Evolutionary conservation across 2,888 invertebrate genomes (phyloP).

Genomic region (Notodonta ziczac): DNA sequence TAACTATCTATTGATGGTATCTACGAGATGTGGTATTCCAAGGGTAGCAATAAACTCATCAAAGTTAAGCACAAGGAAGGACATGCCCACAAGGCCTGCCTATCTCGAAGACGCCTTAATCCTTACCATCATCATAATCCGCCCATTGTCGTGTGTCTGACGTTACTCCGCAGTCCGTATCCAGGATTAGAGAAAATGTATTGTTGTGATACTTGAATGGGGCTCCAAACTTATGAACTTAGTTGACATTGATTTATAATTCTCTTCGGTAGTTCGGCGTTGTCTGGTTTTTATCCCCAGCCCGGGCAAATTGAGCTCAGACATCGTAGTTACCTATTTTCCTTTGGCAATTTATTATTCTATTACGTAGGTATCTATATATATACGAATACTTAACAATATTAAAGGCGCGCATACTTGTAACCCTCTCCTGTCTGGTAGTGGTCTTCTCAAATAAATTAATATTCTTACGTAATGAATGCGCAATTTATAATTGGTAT

Average conservation of each 20-base stretch:
- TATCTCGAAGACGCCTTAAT: constrained; percentile 5
- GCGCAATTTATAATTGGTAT: no score
- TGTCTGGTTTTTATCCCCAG: neutral
- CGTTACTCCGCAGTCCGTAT: neutral
- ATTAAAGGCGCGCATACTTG: no score
- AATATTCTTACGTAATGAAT: no score
- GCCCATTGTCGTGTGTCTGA: neutral
- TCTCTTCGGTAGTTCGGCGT: neutral
- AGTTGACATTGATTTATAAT: constrained; percentile 2
- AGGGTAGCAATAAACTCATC: neutral
- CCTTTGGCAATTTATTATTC: neutral
- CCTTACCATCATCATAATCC: constrained; percentile 6
- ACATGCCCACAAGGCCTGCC: neutral
- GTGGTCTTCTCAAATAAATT: no score
- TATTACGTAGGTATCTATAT: no score
- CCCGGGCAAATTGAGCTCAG: neutral
- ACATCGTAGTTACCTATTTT: neutral
- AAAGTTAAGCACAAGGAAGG: neutral
- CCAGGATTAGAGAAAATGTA: constrained; percentile 1
- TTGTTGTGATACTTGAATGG: constrained; percentile 2
- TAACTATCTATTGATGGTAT: no score
- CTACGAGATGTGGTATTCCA: no score
- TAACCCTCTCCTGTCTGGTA: no score
- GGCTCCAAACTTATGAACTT: constrained; percentile 1
- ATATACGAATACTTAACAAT: no score